These are phyloP conservation scores for Eupithecia centaureata DNA, from an alignment of 2,888 invertebrate species.

Conservation along the genomic window DNA sequence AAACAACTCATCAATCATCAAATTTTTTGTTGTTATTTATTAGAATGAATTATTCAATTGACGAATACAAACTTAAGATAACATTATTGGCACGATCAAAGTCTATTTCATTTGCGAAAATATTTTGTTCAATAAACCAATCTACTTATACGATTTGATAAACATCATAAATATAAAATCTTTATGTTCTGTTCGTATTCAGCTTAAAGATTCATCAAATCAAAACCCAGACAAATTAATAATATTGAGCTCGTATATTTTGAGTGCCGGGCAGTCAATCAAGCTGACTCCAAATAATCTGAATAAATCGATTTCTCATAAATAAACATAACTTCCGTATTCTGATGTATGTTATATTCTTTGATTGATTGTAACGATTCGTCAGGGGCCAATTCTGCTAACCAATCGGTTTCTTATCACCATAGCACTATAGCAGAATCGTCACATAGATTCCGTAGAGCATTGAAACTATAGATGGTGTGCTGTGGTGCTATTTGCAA, in stretches of 20 bases:
- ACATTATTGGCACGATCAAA: constrained; percentile 18
- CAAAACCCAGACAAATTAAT: constrained; percentile 28
- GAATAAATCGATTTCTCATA: constrained; percentile 35
- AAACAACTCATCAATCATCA: not conserved
- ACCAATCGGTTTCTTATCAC: too few relatives aligned
- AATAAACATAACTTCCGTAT: constrained; percentile 40
- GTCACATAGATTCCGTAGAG: too few relatives aligned
- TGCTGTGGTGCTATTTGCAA: too few relatives aligned
- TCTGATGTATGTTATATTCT: constrained; percentile 33
- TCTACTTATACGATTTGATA: not conserved
- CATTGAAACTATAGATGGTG: too few relatives aligned
- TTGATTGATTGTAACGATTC: constrained; percentile 29
- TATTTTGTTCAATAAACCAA: constrained; percentile 10
- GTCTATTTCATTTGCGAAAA: constrained; percentile 12
- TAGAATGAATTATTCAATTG: not conserved
- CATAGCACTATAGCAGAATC: too few relatives aligned
- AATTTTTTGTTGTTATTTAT: not conserved
- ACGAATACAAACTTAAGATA: constrained; percentile 12
- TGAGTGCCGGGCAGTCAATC: constrained; percentile 40
- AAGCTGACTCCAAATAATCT: constrained; percentile 21
- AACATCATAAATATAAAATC: not conserved
- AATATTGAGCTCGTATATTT: constrained; percentile 39
- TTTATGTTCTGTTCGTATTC: not conserved
- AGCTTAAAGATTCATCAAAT: constrained; percentile 9
- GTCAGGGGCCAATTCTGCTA: too few relatives aligned